Evolutionary conservation across 1,140 invertebrate genomes (phyloP).

Genomic region (Drosophila busckii): DNA sequence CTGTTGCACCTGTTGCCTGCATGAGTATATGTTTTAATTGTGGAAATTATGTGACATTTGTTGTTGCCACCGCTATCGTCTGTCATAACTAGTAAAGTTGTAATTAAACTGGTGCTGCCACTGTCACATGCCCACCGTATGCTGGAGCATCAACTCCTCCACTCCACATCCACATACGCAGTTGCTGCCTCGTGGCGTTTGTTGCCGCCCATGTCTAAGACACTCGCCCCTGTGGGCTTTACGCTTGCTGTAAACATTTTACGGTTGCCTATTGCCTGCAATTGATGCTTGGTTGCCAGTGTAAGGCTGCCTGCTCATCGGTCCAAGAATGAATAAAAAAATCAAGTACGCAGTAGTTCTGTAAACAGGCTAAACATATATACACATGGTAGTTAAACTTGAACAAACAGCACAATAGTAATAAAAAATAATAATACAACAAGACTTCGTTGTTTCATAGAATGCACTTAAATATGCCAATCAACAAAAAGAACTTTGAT

Average conservation of each 20-base stretch:
- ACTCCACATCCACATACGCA: not conserved
- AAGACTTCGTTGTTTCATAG: no score
- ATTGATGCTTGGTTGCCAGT: conserved; percentile 58
- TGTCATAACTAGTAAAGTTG: conserved; percentile 70
- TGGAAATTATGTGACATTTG: conserved; percentile 72
- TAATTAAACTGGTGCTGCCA: conserved; percentile 61
- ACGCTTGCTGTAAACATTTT: conserved; percentile 57
- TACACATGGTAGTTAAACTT: no score
- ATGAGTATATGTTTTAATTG: conserved; percentile 75
- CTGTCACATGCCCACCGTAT: not conserved
- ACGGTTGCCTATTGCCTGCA: conserved; percentile 61
- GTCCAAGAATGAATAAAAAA: no score
- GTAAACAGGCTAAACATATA: no score
- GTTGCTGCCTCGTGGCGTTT: conserved; percentile 27
- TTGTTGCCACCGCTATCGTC: conserved; percentile 45
- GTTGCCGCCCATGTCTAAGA: conserved; percentile 54
- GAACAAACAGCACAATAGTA: no score
- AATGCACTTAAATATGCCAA: no score
- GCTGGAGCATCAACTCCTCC: not conserved
- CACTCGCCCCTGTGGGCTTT: conserved; percentile 50
- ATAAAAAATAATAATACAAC: no score
- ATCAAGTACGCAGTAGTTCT: no score
- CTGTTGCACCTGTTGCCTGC: conserved; percentile 61
- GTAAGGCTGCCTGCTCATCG: no score
- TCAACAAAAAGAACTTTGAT: no score